phyloP scores from a whole-genome alignment of 2,888 invertebrate genomes.

The Mactromeris polynyma region DNA sequence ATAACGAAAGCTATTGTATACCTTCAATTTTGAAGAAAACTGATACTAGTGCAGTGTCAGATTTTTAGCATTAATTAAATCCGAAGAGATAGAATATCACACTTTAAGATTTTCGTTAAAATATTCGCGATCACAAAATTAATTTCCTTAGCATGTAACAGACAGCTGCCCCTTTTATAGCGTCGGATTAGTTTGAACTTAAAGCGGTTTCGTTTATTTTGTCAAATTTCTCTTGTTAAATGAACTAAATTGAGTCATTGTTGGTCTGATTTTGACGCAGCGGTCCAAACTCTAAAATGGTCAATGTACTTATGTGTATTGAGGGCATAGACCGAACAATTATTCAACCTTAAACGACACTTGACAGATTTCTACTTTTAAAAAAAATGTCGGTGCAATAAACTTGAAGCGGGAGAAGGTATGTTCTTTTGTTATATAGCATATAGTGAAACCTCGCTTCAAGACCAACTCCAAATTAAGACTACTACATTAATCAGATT shows the following conservation, averaged over 20 bases:
- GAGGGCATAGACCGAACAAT: not conserved
- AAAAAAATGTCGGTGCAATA: not conserved
- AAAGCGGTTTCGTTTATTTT: not conserved
- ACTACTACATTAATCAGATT: too few species aligned
- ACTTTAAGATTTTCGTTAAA: not conserved
- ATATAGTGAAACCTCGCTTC: too few species aligned
- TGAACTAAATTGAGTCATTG: not conserved
- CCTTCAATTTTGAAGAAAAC: not conserved
- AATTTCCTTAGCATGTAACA: not conserved
- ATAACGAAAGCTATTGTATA: too few species aligned
- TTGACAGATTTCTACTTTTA: not conserved
- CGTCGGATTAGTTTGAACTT: not conserved
- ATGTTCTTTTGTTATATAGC: too few species aligned
- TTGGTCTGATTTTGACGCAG: not conserved
- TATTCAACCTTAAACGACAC: not conserved
- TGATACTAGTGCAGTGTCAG: not conserved
- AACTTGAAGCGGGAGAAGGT: too few species aligned
- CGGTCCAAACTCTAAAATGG: not conserved
- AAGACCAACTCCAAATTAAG: too few species aligned
- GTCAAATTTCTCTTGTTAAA: not conserved
- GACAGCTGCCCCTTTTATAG: not conserved
- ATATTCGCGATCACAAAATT: not conserved
- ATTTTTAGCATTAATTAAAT: not conserved
- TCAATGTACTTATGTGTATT: not conserved
- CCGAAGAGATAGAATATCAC: not conserved